Conservation (phyloP, 2,888 invertebrate genomes). For the Lasiommata megera region DNA sequence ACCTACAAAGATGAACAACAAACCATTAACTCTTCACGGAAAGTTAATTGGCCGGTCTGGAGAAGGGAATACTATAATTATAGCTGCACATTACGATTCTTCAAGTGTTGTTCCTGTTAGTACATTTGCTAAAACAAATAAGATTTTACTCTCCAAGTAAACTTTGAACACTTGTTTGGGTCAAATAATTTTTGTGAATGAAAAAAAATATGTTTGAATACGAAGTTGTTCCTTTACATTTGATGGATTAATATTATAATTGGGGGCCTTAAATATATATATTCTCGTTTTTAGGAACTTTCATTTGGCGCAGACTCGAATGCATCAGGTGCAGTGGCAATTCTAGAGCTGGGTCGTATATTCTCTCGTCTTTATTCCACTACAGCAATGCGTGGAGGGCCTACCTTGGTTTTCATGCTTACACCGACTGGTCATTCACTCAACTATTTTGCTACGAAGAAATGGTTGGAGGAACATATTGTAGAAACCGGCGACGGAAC, state of each 20-base stretch:
- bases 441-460: conserved; percentile 97
- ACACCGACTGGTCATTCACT: conserved; percentile 94
- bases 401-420: conserved; percentile 92
- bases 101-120: conserved; percentile 94
- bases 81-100: conserved; percentile 97
- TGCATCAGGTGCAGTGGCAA: conserved; percentile 93
- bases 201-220: too few species aligned
- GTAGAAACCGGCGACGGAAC: conserved; percentile 89
- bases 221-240: too few species aligned
- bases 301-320: conserved; percentile 95
- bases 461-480: conserved; percentile 96
- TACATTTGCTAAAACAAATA: not conserved
- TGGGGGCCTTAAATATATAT: too few species aligned
- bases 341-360: conserved; percentile 92
- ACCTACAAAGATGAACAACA: conserved; percentile 87
- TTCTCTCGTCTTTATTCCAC: conserved; percentile 93
- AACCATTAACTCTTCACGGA: conserved; percentile 93
- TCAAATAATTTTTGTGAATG: too few species aligned
- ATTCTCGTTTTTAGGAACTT: conserved; percentile 90
- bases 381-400: conserved; percentile 86
- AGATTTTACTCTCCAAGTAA: too few species aligned
- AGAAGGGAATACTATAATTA: conserved; percentile 91
- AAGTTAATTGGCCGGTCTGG: conserved; percentile 88
- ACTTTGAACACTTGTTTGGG: too few species aligned
- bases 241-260: too few species aligned